Conservation (phyloP, 2,797 vertebrate species). For the Cheirogaleus major region DNA sequence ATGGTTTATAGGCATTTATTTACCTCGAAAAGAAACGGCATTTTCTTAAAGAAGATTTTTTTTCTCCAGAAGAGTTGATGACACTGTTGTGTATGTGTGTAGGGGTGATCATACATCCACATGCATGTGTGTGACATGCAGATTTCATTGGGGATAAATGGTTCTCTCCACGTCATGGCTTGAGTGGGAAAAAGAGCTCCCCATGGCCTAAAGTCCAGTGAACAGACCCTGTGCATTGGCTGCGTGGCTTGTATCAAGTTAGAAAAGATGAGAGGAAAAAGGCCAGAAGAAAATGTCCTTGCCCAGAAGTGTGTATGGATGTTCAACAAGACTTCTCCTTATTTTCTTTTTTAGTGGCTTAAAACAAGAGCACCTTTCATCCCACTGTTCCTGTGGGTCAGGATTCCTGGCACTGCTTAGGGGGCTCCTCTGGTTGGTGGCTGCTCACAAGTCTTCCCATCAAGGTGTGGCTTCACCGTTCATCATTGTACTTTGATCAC, state of each 20-base stretch:
- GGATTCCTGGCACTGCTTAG: background rate
- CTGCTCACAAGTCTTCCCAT: background rate
- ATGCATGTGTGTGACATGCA: background rate
- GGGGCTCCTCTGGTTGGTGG: background rate
- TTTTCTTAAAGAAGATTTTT: background rate
- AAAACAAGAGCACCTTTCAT: background rate
- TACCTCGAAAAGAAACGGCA: background rate
- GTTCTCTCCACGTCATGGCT: background rate
- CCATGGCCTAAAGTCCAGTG: background rate
- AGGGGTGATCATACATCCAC: background rate
- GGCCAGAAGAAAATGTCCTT: background rate
- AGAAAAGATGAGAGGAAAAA: background rate
- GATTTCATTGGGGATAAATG: background rate
- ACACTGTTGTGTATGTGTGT: background rate
- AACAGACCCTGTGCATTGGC: background rate
- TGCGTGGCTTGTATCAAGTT: background rate
- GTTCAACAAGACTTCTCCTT: background rate
- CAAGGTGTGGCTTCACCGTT: background rate
- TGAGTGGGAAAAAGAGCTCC: background rate
- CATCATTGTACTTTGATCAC: constrained; percentile 15
- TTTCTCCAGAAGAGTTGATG: background rate
- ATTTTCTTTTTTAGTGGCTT: background rate
- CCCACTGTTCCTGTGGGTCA: background rate
- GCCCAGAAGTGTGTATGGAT: background rate
- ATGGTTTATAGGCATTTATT: background rate